Evolutionary conservation across 2,888 invertebrate species (phyloP).

Genomic region (Epirrita christyi): DNA sequence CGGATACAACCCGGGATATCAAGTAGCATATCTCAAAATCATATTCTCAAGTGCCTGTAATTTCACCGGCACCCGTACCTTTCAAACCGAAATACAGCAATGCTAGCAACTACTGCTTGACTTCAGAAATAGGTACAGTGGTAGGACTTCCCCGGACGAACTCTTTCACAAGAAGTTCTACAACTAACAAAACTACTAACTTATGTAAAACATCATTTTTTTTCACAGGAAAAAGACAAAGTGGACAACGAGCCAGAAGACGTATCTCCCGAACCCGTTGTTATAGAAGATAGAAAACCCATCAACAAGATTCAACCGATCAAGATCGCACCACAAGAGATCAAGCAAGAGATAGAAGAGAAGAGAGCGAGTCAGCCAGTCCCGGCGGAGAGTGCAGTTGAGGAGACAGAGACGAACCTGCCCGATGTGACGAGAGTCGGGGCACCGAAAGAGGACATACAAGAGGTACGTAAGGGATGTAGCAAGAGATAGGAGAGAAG

Average conservation of each 20-base stretch:
- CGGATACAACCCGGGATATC: no score
- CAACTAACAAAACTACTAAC: no score
- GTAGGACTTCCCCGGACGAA: no score
- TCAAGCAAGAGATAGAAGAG: conserved; percentile 11
- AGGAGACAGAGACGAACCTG: conserved; percentile 45
- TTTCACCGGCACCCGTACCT: no score
- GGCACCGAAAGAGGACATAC: conserved; percentile 61
- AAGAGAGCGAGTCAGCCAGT: not conserved
- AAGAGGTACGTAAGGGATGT: conserved; percentile 49
- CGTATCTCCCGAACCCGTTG: conserved; percentile 35
- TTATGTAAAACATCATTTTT: no score
- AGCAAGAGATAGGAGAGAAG: not conserved
- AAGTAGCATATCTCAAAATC: no score
- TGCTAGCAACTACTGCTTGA: no score
- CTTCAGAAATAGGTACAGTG: no score
- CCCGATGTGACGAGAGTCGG: conserved; percentile 74
- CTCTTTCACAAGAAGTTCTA: no score
- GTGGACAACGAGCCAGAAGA: conserved; percentile 44
- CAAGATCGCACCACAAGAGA: not conserved
- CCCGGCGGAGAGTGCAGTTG: not conserved
- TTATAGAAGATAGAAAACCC: conserved; percentile 7
- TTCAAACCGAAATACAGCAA: no score
- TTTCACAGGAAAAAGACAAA: conserved; percentile 66
- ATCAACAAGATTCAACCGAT: not conserved
- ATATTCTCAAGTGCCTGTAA: no score